Percentiles rank a stretch among this genome's conserved stretches.
Evolutionary conservation across 2,888 invertebrate species (phyloP).

Genomic region (Monochamus alternatus): DNA sequence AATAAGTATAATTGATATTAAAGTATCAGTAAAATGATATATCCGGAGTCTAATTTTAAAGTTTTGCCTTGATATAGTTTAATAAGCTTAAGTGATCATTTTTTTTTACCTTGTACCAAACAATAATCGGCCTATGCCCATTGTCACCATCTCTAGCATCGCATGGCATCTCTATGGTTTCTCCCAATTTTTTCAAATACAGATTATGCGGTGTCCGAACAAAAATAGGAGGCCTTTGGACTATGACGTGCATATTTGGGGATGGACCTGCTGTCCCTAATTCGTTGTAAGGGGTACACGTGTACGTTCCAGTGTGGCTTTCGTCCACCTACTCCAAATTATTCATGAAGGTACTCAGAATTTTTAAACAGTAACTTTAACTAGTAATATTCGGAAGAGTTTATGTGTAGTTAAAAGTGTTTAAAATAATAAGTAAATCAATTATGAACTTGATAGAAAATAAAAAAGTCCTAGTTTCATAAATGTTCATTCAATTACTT

Average conservation of each 20-base stretch:
- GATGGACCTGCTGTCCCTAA: conserved; percentile 91
- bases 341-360: too few relatives aligned
- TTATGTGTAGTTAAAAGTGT: too few relatives aligned
- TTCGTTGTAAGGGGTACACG: conserved; percentile 93
- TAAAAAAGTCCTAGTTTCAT: too few relatives aligned
- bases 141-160: conserved; percentile 82
- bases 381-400: too few relatives aligned
- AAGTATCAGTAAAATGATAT: too few relatives aligned
- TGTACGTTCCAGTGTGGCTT: conserved; percentile 88
- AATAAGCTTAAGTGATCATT: background rate
- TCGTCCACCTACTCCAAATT: conserved; percentile 74
- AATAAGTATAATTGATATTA: background rate
- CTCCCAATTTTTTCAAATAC: conserved; percentile 88
- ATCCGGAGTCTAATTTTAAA: too few relatives aligned
- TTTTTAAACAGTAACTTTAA: too few relatives aligned
- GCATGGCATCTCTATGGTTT: conserved; percentile 87
- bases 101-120: conserved; percentile 78
- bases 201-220: conserved; percentile 85
- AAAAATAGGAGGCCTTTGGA: conserved; percentile 90
- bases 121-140: conserved; percentile 77
- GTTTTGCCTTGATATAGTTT: too few relatives aligned
- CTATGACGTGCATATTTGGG: conserved; percentile 86
- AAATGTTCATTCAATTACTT: too few relatives aligned
- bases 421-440: too few relatives aligned
- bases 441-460: too few relatives aligned